A percentile compares a stretch with the other conserved stretches of the same genome.
These are phyloP conservation scores for Microctonus brassicae DNA, from an alignment of 2,888 invertebrate genomes.

Conservation along the genomic window DNA sequence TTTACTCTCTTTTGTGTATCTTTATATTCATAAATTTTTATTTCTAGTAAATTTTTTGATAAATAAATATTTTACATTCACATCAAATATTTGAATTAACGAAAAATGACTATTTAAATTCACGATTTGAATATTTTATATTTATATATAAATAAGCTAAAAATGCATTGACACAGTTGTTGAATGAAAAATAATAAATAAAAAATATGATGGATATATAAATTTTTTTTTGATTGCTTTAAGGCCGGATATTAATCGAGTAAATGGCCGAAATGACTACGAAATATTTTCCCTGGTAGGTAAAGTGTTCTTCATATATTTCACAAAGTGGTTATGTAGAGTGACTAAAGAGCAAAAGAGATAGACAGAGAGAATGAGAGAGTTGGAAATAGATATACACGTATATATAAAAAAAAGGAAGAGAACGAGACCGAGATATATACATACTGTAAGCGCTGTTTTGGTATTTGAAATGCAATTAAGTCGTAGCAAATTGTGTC, in stretches of 20 bases:
- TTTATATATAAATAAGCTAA: too few species aligned
- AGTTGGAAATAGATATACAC: too few species aligned
- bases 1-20: too few species aligned
- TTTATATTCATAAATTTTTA: too few species aligned
- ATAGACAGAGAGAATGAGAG: background rate
- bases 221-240: background rate
- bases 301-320: background rate
- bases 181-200: background rate
- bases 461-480: conserved; percentile 31
- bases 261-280: background rate
- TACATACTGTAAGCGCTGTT: background rate
- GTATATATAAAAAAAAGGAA: too few species aligned
- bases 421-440: background rate
- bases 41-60: too few species aligned
- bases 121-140: too few species aligned
- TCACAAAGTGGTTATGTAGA: background rate
- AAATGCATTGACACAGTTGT: too few species aligned
- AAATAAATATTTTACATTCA: too few species aligned
- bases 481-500: conserved; percentile 28
- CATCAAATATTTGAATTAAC: too few species aligned
- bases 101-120: too few species aligned
- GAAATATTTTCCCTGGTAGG: background rate
- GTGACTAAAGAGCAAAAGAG: background rate
- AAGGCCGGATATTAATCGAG: conserved; percentile 8
- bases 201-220: background rate